Base-by-base conservation (phyloP, 2,888 invertebrate species). In the Schizaphis graminum region DNA sequence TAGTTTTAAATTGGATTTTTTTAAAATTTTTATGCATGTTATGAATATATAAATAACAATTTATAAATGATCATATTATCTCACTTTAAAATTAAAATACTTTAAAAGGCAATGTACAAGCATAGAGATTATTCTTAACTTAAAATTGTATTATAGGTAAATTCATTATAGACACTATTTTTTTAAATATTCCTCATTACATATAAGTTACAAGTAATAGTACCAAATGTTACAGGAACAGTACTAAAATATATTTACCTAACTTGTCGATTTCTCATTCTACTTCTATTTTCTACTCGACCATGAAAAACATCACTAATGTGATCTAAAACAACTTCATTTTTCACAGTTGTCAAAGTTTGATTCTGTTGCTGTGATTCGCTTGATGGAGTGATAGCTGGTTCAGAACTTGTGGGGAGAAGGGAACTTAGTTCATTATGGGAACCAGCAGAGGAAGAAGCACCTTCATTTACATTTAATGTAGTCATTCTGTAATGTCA, bases 391-490 rank as follows among this genome's bases (percentile, higher is more conserved):
- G 61, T 77, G 44, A 94, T 94, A 41, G 86, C 67, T 53, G 61
- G 67, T 86, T 94, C 94, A 53, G 94, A 94, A 91, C 86, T 94
- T 61, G 92, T 93, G 0, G 97, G 97, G 90, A 97, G 96, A 53
- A 97, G 96, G 3, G 97, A 97, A 95, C 97, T 97, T 94, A 97
- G 95, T 96, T 97, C 96, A 96, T 97, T 95, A 96, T 97, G 97
- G 95, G 97, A 96, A 96, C 97, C 96, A 96, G 97, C 96, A 95
- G 97, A 96, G 4, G 94, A 94, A 5, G 96, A 96, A 35, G 95
- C 95, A 77, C 94, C 95, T 85, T 94, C 94, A 91, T 94, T 94
- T 49, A 94, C 94, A 87, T 94, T 94, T 90, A 94, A 91, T 53
- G 94, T 94, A 41, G 94, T 94, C 94, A 94, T 94, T 87, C 94